These are phyloP conservation scores for Sebastes umbrosus DNA, from an alignment of 2,797 vertebrate species.

Conservation along the genomic window DNA sequence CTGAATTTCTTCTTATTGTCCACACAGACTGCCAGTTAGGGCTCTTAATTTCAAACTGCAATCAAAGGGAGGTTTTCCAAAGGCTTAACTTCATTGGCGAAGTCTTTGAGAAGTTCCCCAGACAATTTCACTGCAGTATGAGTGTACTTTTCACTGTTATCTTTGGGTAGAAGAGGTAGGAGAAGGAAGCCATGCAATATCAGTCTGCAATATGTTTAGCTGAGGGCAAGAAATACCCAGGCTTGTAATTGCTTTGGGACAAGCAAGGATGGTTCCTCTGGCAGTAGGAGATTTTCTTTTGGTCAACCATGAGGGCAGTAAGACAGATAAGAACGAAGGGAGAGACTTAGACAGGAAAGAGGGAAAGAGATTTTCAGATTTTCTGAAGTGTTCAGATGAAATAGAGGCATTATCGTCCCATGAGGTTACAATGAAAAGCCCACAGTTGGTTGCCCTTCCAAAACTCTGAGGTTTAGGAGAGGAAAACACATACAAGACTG, in stretches of 20 bases:
- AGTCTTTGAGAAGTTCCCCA: slow-evolving; percentile 59
- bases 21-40: slow-evolving; percentile 19
- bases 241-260: slow-evolving; percentile 81
- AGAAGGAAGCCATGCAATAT: slow-evolving; percentile 71
- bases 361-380: slow-evolving; percentile 53
- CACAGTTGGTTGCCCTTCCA: slow-evolving; percentile 40
- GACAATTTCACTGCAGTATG: slow-evolving; percentile 53
- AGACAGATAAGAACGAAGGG: slow-evolving; percentile 58
- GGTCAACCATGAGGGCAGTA: slow-evolving; percentile 68
- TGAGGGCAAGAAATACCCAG: slow-evolving; percentile 72
- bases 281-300: slow-evolving; percentile 65
- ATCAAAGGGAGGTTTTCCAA: slow-evolving; percentile 56
- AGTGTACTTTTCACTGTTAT: slow-evolving; percentile 68
- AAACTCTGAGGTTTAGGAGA: slow-evolving; percentile 34
- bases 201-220: slow-evolving; percentile 70
- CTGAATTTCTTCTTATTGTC: slow-evolving; percentile 23
- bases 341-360: slow-evolving; percentile 9
- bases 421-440: slow-evolving; percentile 43
- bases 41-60: slow-evolving; percentile 59
- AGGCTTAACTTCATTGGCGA: slow-evolving; percentile 56
- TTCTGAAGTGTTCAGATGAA: slow-evolving; percentile 56
- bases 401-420: slow-evolving; percentile 51
- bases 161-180: slow-evolving; percentile 49
- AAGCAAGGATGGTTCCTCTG: slow-evolving; percentile 66
- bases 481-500: slow-evolving; percentile 15